Evolutionary conservation across 2,113 vertebrate species (phyloP).

Genomic region (Trichomycterus rosablanca): DNA sequence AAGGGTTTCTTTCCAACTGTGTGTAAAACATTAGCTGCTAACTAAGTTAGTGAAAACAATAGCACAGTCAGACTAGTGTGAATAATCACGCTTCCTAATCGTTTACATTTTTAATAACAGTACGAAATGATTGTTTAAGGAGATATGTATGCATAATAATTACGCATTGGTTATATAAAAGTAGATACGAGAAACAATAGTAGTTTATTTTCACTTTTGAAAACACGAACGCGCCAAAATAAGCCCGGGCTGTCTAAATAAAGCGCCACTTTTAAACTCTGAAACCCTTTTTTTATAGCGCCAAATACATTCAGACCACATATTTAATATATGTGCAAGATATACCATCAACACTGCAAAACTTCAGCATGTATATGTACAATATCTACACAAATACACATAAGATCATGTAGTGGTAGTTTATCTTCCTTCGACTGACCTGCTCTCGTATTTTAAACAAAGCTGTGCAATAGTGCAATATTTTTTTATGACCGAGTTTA

Average conservation of each 20-base stretch:
- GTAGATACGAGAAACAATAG: background rate
- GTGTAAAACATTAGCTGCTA: background rate
- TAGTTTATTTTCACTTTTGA: constrained; percentile 5
- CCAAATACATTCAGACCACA: background rate
- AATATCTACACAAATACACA: too few relatives aligned
- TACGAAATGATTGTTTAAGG: background rate
- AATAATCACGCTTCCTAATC: background rate
- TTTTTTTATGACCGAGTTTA: too few relatives aligned
- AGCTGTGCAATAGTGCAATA: too few relatives aligned
- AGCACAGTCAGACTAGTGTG: constrained; percentile 1
- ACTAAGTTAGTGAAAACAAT: constrained; percentile 6
- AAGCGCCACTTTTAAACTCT: background rate
- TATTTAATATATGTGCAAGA: background rate
- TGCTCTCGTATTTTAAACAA: background rate
- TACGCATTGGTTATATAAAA: background rate
- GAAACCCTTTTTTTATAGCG: background rate
- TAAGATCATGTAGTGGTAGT: background rate
- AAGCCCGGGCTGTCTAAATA: constrained; percentile 19
- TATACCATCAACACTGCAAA: background rate
- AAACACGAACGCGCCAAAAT: constrained; percentile 25
- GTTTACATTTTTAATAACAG: background rate
- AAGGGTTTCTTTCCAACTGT: too few relatives aligned
- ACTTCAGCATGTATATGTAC: too few relatives aligned
- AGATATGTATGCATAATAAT: background rate
- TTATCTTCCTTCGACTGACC: background rate